A percentile compares a stretch with the other conserved stretches of the same genome.
These are phyloP conservation scores for Hemicentrotus pulcherrimus DNA, from an alignment of 35 echinoderm and acorn worm species.

Conservation along the genomic window DNA sequence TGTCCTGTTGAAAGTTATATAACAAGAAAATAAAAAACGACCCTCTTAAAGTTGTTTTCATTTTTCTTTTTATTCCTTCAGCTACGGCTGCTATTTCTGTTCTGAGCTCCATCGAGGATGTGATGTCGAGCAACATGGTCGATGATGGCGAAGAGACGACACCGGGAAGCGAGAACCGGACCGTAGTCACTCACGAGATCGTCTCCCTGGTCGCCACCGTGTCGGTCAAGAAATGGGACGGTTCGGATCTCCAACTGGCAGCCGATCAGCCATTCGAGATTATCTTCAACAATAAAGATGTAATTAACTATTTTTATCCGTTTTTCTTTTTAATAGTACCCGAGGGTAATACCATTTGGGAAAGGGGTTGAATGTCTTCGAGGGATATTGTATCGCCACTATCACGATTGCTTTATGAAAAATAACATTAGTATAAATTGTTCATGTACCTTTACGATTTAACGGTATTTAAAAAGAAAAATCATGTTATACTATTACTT, in stretches of 20 bases:
- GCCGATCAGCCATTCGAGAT: conserved; percentile 34
- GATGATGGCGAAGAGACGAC: background rate
- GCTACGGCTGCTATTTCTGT: conserved; percentile 35
- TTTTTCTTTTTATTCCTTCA: background rate
- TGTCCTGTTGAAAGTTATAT: too few species aligned
- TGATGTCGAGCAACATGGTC: background rate
- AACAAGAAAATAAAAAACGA: too few species aligned
- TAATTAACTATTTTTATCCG: background rate
- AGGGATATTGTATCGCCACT: too few species aligned
- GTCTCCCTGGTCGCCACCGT: conserved; percentile 29
- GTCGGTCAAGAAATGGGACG: conserved; percentile 29
- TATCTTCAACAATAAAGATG: conserved; percentile 19
- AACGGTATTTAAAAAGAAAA: too few species aligned
- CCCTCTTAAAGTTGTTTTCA: too few species aligned
- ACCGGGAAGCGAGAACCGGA: background rate
- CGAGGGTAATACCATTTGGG: too few species aligned
- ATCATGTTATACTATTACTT: too few species aligned
- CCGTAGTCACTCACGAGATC: background rate
- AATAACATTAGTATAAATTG: too few species aligned
- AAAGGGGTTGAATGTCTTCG: too few species aligned
- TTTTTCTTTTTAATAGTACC: too few species aligned
- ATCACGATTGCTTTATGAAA: too few species aligned
- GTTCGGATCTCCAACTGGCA: background rate
- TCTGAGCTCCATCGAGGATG: background rate
- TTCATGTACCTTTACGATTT: too few species aligned